phyloP scores from a whole-genome alignment of 2,888 invertebrate genomes.

The Drosophila anceps region DNA sequence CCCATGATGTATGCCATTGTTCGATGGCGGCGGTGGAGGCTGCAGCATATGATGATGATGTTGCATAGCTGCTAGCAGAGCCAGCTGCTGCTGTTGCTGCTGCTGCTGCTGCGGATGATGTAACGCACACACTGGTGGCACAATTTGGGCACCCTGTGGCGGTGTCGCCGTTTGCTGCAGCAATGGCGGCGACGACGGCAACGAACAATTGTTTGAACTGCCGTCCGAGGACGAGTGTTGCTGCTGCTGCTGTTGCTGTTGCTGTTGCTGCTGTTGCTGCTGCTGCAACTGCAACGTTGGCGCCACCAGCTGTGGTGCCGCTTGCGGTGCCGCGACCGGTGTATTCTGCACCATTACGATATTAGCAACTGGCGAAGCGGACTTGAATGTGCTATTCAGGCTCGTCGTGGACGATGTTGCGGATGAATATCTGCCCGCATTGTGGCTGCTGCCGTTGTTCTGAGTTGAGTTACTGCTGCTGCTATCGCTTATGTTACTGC shows the following conservation, averaged over 20 bases:
- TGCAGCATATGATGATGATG: constrained; percentile 74
- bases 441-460: constrained; percentile 51
- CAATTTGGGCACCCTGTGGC: constrained; percentile 82
- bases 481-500: constrained; percentile 58
- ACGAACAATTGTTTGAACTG: constrained; percentile 71
- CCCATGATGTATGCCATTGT: constrained; percentile 35
- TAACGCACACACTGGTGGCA: constrained; percentile 82
- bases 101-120: constrained; percentile 83
- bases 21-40: constrained; percentile 43
- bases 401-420: constrained; percentile 72
- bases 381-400: constrained; percentile 63
- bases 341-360: constrained; percentile 74
- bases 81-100: constrained; percentile 80
- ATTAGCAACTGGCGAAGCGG: constrained; percentile 64
- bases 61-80: constrained; percentile 84
- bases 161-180: constrained; percentile 82
- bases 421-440: constrained; percentile 70
- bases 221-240: constrained; percentile 83
- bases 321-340: constrained; percentile 48
- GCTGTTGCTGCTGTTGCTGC: constrained; percentile 57
- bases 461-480: constrained; percentile 26
- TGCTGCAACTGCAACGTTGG: constrained; percentile 44
- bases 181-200: constrained; percentile 83
- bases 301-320: constrained; percentile 50
- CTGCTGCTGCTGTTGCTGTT: constrained; percentile 54